These are phyloP conservation scores for Pygoscelis antarcticus DNA, from an alignment of 2,113 vertebrate genomes.

Conservation along the genomic window DNA sequence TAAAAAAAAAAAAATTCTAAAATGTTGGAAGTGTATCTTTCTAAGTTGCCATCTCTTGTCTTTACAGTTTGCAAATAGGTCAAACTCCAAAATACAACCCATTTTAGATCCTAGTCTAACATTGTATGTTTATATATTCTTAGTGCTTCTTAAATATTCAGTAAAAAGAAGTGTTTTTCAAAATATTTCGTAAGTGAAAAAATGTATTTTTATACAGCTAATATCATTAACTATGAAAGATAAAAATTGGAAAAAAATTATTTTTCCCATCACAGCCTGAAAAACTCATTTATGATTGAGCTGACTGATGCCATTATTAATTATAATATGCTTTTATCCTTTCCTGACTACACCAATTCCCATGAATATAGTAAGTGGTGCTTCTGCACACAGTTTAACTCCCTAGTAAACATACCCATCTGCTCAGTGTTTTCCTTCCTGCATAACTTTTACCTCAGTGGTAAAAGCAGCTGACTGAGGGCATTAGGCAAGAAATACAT, in stretches of 20 bases:
- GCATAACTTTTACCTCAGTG: constrained; percentile 9
- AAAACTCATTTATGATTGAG: neutral
- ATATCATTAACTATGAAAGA: neutral
- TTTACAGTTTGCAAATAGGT: neutral
- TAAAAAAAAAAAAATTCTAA: neutral
- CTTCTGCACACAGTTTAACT: constrained; percentile 53
- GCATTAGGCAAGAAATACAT: neutral
- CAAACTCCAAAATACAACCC: too few relatives aligned
- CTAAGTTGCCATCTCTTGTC: neutral
- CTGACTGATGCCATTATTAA: constrained; percentile 45
- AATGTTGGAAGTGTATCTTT: neutral
- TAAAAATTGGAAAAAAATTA: neutral
- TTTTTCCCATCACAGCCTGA: constrained; percentile 32
- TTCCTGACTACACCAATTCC: constrained; percentile 54
- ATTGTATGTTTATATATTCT: neutral
- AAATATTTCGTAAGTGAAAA: neutral
- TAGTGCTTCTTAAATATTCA: neutral
- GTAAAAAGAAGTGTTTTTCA: neutral
- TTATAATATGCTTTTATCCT: constrained; percentile 58
- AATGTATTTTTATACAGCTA: neutral
- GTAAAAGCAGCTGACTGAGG: constrained; percentile 37
- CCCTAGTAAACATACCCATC: constrained; percentile 69
- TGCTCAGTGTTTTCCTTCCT: constrained; percentile 63
- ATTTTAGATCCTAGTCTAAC: neutral
- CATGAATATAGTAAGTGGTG: constrained; percentile 66